Percentiles rank a stretch among this genome's conserved stretches.
phyloP scores from a whole-genome alignment of 92 coral and sea anemone species.

The Pocillopora meandrina region DNA sequence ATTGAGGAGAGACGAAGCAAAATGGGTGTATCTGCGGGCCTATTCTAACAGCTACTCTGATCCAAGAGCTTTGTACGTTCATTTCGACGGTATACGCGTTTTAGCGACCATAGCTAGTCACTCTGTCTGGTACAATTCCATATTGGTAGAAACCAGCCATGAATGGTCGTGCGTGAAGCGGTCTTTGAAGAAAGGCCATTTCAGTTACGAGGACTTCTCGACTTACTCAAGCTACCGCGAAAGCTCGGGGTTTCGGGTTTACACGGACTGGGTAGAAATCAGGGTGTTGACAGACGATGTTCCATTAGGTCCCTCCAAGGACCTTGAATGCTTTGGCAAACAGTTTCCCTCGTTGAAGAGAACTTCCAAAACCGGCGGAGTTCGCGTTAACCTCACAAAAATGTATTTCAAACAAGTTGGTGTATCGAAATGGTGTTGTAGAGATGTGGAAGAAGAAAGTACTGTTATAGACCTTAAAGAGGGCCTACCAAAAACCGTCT shows the following conservation, averaged over 20 bases:
- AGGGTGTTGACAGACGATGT: neutral
- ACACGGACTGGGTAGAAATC: conserved; percentile 3
- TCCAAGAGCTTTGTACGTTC: conserved; percentile 36
- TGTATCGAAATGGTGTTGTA: conserved; percentile 27
- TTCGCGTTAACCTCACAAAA: conserved; percentile 26
- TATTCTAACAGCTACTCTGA: conserved; percentile 9
- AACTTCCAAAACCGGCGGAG: conserved; percentile 9
- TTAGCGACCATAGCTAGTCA: conserved; percentile 18
- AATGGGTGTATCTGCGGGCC: conserved; percentile 13
- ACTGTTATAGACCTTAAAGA: conserved; percentile 32
- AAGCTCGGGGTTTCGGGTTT: conserved; percentile 8
- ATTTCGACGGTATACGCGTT: conserved; percentile 22
- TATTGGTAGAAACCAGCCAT: neutral
- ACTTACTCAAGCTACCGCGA: conserved; percentile 1
- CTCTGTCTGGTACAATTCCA: conserved; percentile 7
- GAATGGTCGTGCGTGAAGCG: conserved; percentile 27
- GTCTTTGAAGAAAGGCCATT: conserved; percentile 37
- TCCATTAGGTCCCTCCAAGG: conserved; percentile 20
- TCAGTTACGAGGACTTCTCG: neutral
- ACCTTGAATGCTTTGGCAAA: conserved; percentile 12
- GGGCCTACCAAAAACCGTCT: conserved; percentile 27
- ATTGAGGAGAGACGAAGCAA: conserved; percentile 13
- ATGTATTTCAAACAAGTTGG: conserved; percentile 37
- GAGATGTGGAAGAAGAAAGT: conserved; percentile 5
- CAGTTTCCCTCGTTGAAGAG: conserved; percentile 18